These are phyloP conservation scores for Dendronephthya gigantea DNA, from an alignment of 64 coral and sea anemone genomes.

Conservation along the genomic window DNA sequence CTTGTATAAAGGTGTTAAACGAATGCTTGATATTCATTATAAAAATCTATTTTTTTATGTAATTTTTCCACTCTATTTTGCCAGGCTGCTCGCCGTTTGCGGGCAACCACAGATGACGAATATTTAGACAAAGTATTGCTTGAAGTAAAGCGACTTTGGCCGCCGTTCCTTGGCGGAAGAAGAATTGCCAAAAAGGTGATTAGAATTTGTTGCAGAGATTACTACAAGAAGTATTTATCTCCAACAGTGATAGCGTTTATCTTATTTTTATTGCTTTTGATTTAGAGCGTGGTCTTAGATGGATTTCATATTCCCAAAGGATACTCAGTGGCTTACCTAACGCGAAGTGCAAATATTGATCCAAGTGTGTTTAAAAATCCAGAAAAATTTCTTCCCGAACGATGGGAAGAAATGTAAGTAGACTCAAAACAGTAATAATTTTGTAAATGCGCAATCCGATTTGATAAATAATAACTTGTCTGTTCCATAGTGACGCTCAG, in stretches of 20 bases:
- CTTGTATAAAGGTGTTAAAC: too few relatives aligned
- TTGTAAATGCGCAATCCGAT: background rate
- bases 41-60: background rate
- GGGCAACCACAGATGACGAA: constrained; percentile 56
- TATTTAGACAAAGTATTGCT: constrained; percentile 68
- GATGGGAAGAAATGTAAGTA: constrained; percentile 79
- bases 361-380: constrained; percentile 74
- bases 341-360: constrained; percentile 75
- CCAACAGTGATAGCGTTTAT: background rate
- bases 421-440: background rate
- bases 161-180: constrained; percentile 86
- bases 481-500: background rate
- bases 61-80: background rate
- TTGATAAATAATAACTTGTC: background rate
- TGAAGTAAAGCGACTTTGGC: constrained; percentile 87
- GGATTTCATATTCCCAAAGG: constrained; percentile 70
- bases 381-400: constrained; percentile 73
- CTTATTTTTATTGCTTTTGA: background rate
- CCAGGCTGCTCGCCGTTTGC: constrained; percentile 42
- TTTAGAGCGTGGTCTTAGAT: constrained; percentile 62
- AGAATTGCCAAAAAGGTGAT: constrained; percentile 61
- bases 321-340: constrained; percentile 67
- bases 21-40: too few relatives aligned
- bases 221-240: background rate
- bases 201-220: background rate